Conservation (phyloP, 1,140 invertebrate genomes). For the Xylocopa sonorina region DNA sequence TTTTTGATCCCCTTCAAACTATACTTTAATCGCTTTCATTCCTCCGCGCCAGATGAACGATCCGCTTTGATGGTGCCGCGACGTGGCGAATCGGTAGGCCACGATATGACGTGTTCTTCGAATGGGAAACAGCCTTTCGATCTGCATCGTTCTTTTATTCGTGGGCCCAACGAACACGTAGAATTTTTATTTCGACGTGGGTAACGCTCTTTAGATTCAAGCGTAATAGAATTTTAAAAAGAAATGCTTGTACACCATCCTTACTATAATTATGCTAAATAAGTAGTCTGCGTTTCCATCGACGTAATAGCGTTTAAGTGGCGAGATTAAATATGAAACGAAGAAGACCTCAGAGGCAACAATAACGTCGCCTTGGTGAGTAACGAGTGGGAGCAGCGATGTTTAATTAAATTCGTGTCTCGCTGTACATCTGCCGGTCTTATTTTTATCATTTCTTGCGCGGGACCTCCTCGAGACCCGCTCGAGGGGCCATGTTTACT, state of each 20-base stretch:
- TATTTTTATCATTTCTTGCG: conserved; percentile 50
- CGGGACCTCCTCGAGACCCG: conserved; percentile 32
- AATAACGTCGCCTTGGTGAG: neutral
- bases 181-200: neutral
- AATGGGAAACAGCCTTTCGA: neutral
- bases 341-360: neutral
- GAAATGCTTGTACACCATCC: too few relatives aligned
- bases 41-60: conserved; percentile 27
- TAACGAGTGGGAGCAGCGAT: neutral
- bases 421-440: conserved; percentile 41
- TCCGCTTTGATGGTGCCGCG: conserved; percentile 53
- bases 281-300: too few relatives aligned
- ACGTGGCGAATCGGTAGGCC: conserved; percentile 25
- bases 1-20: conserved; percentile 30
- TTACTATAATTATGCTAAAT: too few relatives aligned
- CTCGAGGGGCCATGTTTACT: conserved; percentile 43
- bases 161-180: too few relatives aligned
- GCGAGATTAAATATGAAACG: neutral
- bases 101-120: neutral
- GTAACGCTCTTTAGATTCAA: too few relatives aligned
- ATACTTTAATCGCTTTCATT: conserved; percentile 54
- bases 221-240: too few relatives aligned
- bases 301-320: too few relatives aligned
- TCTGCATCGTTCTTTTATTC: neutral
- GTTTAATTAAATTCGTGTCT: conserved; percentile 47